Conservation (phyloP, 2,888 invertebrate species). For the Polymixis lichenea region DNA sequence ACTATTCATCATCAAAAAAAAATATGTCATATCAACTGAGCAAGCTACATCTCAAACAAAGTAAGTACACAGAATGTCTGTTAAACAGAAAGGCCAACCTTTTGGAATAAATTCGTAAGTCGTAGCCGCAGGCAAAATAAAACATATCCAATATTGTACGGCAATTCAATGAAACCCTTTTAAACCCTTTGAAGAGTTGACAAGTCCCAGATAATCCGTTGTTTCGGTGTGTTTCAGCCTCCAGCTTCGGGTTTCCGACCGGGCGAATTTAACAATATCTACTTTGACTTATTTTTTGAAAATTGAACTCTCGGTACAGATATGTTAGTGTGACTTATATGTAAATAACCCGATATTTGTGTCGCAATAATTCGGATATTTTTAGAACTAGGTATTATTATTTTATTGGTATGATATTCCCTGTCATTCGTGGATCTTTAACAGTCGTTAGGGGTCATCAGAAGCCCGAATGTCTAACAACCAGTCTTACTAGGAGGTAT, state of each 20-base stretch:
- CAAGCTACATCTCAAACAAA: conserved; percentile 9
- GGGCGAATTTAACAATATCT: conserved; percentile 29
- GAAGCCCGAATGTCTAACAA: too few relatives aligned
- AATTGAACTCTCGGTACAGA: neutral
- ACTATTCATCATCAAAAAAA: neutral
- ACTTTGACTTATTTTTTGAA: conserved; percentile 10
- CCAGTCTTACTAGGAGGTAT: too few relatives aligned
- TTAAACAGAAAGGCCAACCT: conserved; percentile 17
- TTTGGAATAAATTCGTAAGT: conserved; percentile 19
- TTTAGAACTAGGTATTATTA: neutral
- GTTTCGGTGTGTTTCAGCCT: conserved; percentile 40
- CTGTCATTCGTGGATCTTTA: too few relatives aligned
- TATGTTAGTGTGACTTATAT: conserved; percentile 1
- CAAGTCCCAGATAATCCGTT: conserved; percentile 55
- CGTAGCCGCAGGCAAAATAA: conserved; percentile 47
- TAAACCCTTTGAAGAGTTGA: conserved; percentile 59
- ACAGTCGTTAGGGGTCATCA: too few relatives aligned
- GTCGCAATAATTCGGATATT: neutral
- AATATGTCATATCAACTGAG: neutral
- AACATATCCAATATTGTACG: conserved; percentile 54
- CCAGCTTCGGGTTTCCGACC: conserved; percentile 16
- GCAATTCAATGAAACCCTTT: conserved; percentile 62
- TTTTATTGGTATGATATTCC: too few relatives aligned
- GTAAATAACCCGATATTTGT: neutral
- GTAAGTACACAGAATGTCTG: conserved; percentile 1